phyloP scores from a whole-genome alignment of 2,888 invertebrate species.

The Campopleginae sp. region DNA sequence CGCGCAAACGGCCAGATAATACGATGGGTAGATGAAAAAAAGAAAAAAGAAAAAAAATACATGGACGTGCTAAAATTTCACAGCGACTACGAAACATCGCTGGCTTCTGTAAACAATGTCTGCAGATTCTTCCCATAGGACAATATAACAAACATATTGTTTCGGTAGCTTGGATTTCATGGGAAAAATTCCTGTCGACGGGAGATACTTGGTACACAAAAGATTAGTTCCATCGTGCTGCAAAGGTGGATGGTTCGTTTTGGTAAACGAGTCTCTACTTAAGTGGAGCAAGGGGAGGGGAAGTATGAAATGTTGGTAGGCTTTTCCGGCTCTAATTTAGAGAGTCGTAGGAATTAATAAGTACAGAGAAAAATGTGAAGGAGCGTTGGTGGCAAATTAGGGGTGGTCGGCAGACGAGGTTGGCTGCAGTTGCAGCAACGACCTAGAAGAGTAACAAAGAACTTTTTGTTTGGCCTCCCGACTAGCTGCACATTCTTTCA shows the following conservation, averaged over 20 bases:
- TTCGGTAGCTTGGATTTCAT: conserved; percentile 40
- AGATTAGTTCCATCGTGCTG: conserved; percentile 46
- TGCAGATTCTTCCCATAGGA: conserved; percentile 13
- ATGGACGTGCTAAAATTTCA: not conserved
- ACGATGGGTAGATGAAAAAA: conserved; percentile 45
- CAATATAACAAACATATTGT: conserved; percentile 40
- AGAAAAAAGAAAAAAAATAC: conserved; percentile 10
- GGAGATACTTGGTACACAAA: conserved; percentile 46
- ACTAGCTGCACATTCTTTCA: conserved; percentile 72
- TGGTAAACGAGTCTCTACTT: conserved; percentile 10
- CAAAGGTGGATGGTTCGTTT: conserved; percentile 51
- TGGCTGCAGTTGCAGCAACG: conserved; percentile 51
- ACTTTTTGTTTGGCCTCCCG: conserved; percentile 71
- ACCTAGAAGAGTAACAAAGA: conserved; percentile 70
- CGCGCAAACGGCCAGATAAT: conserved; percentile 55
- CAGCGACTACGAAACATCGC: conserved; percentile 2
- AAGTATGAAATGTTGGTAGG: conserved; percentile 51
- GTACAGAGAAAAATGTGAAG: conserved; percentile 47
- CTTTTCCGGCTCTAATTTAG: conserved; percentile 47
- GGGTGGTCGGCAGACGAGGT: conserved; percentile 31
- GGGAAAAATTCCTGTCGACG: conserved; percentile 53
- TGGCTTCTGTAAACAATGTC: conserved; percentile 42
- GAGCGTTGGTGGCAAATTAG: conserved; percentile 64
- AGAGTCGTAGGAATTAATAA: conserved; percentile 59
- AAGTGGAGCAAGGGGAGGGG: conserved; percentile 8